phyloP scores from a whole-genome alignment of 2,888 invertebrate genomes.

The Rhingia rostrata region DNA sequence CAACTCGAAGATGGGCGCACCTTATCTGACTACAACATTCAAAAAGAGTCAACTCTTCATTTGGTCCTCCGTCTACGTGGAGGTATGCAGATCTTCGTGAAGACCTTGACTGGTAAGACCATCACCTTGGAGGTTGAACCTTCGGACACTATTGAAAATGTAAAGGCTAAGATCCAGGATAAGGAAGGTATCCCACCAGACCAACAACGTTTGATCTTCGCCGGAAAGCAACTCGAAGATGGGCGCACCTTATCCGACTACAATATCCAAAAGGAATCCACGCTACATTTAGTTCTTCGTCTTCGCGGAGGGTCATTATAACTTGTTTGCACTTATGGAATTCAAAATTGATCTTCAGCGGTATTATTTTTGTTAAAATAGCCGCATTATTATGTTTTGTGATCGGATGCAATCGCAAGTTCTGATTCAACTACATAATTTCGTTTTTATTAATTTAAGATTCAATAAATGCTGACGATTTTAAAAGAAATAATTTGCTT shows the following conservation, averaged over 20 bases:
- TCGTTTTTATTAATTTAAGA: too few species aligned
- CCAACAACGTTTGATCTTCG: slow-evolving; percentile 79
- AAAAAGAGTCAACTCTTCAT: slow-evolving; percentile 93
- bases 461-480: not conserved
- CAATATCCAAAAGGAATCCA: slow-evolving; percentile 78
- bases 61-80: slow-evolving; percentile 83
- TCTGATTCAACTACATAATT: too few species aligned
- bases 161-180: slow-evolving; percentile 79
- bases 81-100: too few species aligned
- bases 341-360: too few species aligned
- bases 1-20: slow-evolving; percentile 78
- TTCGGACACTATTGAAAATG: slow-evolving; percentile 78
- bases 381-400: too few species aligned
- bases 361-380: too few species aligned
- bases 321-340: too few species aligned
- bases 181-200: slow-evolving; percentile 80
- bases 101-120: slow-evolving; percentile 79
- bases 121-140: slow-evolving; percentile 78
- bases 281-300: slow-evolving; percentile 88
- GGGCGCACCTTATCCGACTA: slow-evolving; percentile 92
- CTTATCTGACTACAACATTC: slow-evolving; percentile 94
- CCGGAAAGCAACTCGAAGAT: slow-evolving; percentile 86
- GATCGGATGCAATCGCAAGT: too few species aligned
- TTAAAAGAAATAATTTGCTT: too few species aligned
- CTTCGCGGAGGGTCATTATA: slow-evolving; percentile 88